These are phyloP conservation scores for Drosophila sulfurigaster DNA, from an alignment of 1,140 invertebrate species.

Conservation along the genomic window DNA sequence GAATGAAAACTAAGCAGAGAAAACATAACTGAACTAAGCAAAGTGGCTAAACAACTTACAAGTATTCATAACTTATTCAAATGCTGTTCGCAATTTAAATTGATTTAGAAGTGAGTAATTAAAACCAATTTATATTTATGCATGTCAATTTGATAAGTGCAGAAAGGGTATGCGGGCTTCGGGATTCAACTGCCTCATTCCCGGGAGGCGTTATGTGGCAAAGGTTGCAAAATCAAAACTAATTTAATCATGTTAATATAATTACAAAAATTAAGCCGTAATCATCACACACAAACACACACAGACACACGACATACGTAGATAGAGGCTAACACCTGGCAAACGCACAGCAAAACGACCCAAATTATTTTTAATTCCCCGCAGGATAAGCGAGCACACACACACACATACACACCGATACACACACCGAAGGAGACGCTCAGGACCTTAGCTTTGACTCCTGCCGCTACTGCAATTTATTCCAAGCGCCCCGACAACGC, in stretches of 20 bases:
- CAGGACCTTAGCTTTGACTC: slow-evolving; percentile 26
- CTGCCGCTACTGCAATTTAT: slow-evolving; percentile 68
- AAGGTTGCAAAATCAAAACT: slow-evolving; percentile 76
- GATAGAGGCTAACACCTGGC: slow-evolving; percentile 34
- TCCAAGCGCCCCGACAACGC: slow-evolving; percentile 54
- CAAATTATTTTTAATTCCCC: slow-evolving; percentile 84
- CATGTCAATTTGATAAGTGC: background rate
- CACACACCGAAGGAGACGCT: slow-evolving; percentile 17
- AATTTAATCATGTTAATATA: slow-evolving; percentile 84
- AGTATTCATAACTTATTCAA: too few species aligned
- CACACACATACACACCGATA: background rate
- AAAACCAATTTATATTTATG: background rate
- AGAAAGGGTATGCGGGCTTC: slow-evolving; percentile 9
- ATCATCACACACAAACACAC: slow-evolving; percentile 68
- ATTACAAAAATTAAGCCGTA: slow-evolving; percentile 83
- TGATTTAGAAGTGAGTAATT: background rate
- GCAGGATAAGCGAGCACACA: slow-evolving; percentile 65
- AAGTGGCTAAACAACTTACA: too few species aligned
- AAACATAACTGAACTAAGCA: too few species aligned
- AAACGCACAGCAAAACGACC: slow-evolving; percentile 76
- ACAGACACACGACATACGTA: slow-evolving; percentile 22
- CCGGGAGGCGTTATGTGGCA: slow-evolving; percentile 23
- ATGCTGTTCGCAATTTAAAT: background rate
- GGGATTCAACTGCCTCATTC: slow-evolving; percentile 5
- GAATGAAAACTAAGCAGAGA: too few species aligned